Base-by-base conservation (phyloP, 2,797 vertebrate species). In the Alauda arvensis region DNA sequence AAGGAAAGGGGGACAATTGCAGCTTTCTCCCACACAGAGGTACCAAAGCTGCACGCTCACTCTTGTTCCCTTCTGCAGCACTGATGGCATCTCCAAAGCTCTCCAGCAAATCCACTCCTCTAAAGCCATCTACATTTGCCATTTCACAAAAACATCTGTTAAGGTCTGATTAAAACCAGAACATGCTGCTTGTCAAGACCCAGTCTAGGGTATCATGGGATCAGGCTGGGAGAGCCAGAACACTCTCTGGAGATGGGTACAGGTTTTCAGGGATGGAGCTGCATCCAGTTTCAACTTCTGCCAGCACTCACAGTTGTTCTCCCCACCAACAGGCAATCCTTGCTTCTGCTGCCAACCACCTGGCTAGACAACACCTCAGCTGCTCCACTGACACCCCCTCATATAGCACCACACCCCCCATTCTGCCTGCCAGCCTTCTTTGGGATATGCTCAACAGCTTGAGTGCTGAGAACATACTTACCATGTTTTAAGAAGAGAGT, bases 31-130 rank as follows among this genome's bases (percentile, higher is more conserved):
- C 66, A 9, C 1, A 2, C 8, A 56, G 37, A 48, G 39, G 23
- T 39, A 37, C 31, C 17, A 29, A 42, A 1, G 1, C 34, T 5
- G 1, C 23, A 7, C 0, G 1, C 23, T 78, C 10, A 2, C 25
- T 52, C 19, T 53, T 53, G 18, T 34, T 77, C n/a, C 33, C 10
- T 52, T 72, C 48, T 89, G 59, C 45, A 31, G 24, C 25, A 4
- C 48, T 24, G 19, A 34, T 17, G 45, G 11, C 31, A 55, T 33
- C 40, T 66, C 37, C 60, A 43, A 56, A 94, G 19, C 18, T 78
- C 42, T 56, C 33, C 18, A 60, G 67, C 8, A 76, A 80, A 71
- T 45, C 33, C 21, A 6, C 9, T 66, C 52, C 43, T 85, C 37
- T 34, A 10, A 17, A 3, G 7, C 31, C 1, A 3, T n/a, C 51